Percentiles rank a stretch among this genome's conserved stretches.
Conservation (phyloP, 92 coral and sea anemone species). For the Scolanthus callimorphus region DNA sequence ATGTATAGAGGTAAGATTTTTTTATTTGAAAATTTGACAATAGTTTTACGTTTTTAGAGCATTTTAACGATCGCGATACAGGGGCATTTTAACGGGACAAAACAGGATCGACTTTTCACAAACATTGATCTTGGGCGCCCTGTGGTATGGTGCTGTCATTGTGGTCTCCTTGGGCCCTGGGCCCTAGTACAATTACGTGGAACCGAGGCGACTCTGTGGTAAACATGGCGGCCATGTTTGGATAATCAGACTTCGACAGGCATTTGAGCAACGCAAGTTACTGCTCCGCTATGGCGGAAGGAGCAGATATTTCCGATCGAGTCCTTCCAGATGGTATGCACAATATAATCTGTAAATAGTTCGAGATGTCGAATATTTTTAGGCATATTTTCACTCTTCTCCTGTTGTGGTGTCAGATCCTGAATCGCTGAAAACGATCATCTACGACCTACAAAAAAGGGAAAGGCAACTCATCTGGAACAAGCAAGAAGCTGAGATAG, state of each 20-base stretch:
- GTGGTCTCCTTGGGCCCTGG: not conserved
- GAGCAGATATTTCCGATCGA: constrained; percentile 16
- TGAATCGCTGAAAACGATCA: constrained; percentile 47
- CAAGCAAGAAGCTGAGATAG: constrained; percentile 71
- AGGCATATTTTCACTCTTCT: too few relatives aligned
- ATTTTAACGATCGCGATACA: too few relatives aligned
- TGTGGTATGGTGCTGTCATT: too few relatives aligned
- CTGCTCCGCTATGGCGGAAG: constrained; percentile 17
- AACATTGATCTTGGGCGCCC: too few relatives aligned
- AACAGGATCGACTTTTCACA: too few relatives aligned
- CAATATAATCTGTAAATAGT: not conserved
- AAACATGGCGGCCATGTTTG: constrained; percentile 73
- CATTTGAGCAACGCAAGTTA: too few relatives aligned
- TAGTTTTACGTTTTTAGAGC: too few relatives aligned
- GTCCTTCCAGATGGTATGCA: constrained; percentile 55
- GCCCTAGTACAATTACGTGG: constrained; percentile 17
- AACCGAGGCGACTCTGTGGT: constrained; percentile 59
- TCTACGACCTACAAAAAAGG: constrained; percentile 48
- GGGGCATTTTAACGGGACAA: too few relatives aligned
- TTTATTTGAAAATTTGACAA: too few relatives aligned
- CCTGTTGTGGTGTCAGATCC: constrained; percentile 77
- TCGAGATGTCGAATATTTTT: too few relatives aligned
- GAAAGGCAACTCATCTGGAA: constrained; percentile 55
- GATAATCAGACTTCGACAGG: too few relatives aligned
- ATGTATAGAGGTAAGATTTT: too few relatives aligned